Evolutionary conservation across 2,888 invertebrate genomes (phyloP).

Genomic region (Athalia circularis): DNA sequence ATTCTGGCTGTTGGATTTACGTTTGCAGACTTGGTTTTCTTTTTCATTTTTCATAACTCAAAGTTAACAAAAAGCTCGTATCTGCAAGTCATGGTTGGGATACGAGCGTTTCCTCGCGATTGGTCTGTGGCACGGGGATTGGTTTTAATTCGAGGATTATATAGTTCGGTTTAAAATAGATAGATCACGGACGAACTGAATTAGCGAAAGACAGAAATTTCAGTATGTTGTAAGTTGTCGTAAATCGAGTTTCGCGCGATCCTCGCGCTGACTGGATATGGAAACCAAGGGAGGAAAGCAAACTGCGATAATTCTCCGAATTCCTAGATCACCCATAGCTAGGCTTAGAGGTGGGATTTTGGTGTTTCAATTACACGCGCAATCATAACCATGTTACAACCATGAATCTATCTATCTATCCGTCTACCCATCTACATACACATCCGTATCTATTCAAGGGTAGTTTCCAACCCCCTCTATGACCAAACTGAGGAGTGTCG

Average conservation of each 20-base stretch:
- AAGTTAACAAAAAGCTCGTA: no score
- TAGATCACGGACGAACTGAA: no score
- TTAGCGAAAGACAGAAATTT: no score
- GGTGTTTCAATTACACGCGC: constrained; percentile 66
- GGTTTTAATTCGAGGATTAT: no score
- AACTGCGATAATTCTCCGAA: constrained; percentile 28
- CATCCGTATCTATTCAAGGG: constrained; percentile 9
- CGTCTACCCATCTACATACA: no score
- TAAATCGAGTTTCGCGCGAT: constrained; percentile 16
- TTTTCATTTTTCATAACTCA: no score
- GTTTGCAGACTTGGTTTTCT: no score
- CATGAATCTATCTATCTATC: constrained; percentile 44
- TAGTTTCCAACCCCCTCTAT: constrained; percentile 40
- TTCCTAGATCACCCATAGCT: constrained; percentile 17
- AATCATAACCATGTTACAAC: constrained; percentile 62
- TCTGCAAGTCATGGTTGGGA: no score
- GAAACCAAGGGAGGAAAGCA: constrained; percentile 12
- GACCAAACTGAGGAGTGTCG: constrained; percentile 44
- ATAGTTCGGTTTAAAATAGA: no score
- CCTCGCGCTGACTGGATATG: neutral
- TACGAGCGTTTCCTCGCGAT: no score
- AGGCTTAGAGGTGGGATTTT: constrained; percentile 39
- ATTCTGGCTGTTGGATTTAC: constrained; percentile 14
- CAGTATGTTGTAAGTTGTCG: neutral
- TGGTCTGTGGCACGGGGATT: no score